Percentiles rank a stretch among this genome's conserved stretches.
These are phyloP conservation scores for Ophion ellenae DNA, from an alignment of 2,888 invertebrate species.

Conservation along the genomic window DNA sequence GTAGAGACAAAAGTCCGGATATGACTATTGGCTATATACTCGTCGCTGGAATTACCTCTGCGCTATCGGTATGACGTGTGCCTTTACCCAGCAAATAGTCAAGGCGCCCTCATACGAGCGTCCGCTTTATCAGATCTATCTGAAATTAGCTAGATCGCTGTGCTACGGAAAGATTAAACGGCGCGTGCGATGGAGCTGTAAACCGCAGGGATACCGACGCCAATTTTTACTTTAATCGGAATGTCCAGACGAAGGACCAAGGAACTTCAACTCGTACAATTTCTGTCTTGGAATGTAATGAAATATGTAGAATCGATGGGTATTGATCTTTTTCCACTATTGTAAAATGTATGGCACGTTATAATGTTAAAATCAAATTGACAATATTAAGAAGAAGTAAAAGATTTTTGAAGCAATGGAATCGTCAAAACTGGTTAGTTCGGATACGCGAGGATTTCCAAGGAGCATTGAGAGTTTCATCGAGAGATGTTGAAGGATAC, in stretches of 20 bases:
- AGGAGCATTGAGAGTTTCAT: too few relatives aligned
- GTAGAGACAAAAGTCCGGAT: conserved; percentile 52
- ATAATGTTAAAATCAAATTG: too few relatives aligned
- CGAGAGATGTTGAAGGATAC: too few relatives aligned
- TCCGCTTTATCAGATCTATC: conserved; percentile 49
- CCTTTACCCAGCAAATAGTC: conserved; percentile 44
- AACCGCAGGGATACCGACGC: conserved; percentile 9
- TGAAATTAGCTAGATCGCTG: conserved; percentile 43
- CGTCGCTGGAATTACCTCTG: conserved; percentile 55
- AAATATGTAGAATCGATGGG: not conserved
- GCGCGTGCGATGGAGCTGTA: conserved; percentile 7
- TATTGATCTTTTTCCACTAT: too few relatives aligned
- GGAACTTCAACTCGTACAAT: not conserved
- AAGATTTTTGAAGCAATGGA: too few relatives aligned
- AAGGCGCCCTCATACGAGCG: conserved; percentile 28
- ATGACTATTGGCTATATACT: conserved; percentile 55
- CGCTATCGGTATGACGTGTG: conserved; percentile 59
- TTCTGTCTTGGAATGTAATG: not conserved
- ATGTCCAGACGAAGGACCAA: not conserved
- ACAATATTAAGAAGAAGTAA: too few relatives aligned
- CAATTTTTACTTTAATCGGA: not conserved
- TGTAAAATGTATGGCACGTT: too few relatives aligned
- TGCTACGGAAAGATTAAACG: conserved; percentile 22
- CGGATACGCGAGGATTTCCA: too few relatives aligned
- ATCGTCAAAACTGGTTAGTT: too few relatives aligned